Evolutionary conservation across 2,888 invertebrate genomes (phyloP).

Genomic region (Troglohyphantes excavatus): DNA sequence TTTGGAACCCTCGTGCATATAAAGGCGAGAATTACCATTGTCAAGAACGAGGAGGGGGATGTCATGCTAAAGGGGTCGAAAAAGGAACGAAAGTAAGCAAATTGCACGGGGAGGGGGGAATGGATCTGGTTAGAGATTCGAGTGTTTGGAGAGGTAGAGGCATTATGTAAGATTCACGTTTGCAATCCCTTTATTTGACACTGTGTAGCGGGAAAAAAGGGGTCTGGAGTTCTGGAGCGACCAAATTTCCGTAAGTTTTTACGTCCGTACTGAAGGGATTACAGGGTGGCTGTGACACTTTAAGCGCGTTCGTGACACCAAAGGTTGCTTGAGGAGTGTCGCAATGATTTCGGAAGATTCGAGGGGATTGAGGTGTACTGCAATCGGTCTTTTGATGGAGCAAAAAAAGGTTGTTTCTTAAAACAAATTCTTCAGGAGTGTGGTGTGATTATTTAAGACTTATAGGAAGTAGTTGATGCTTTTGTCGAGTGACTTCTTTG

Average conservation of each 20-base stretch:
- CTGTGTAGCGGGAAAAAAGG: conserved; percentile 18
- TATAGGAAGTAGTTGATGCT: too few relatives aligned
- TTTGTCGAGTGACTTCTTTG: too few relatives aligned
- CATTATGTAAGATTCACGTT: conserved; percentile 56
- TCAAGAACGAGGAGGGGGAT: conserved; percentile 44
- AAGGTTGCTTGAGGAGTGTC: background rate
- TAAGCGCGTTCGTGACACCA: conserved; percentile 54
- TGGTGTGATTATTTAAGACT: too few relatives aligned
- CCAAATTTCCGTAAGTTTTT: conserved; percentile 37
- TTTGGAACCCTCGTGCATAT: conserved; percentile 53
- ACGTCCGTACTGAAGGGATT: conserved; percentile 11
- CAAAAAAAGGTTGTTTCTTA: background rate
- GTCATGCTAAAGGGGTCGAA: conserved; percentile 23
- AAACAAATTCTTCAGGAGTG: background rate
- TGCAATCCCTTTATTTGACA: conserved; percentile 41
- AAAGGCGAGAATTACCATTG: conserved; percentile 74
- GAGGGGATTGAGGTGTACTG: background rate
- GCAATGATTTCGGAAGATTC: background rate
- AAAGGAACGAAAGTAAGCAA: conserved; percentile 33
- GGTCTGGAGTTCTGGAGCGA: background rate
- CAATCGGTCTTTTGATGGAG: background rate
- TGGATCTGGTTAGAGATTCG: background rate
- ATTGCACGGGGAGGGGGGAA: conserved; percentile 29
- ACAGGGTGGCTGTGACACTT: conserved; percentile 30
- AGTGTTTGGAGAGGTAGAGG: conserved; percentile 29